Evolutionary conservation across 1,140 invertebrate species (phyloP), one percentile per base, ranked within the genome.

Genomic region (Gryon sp.): DNA sequence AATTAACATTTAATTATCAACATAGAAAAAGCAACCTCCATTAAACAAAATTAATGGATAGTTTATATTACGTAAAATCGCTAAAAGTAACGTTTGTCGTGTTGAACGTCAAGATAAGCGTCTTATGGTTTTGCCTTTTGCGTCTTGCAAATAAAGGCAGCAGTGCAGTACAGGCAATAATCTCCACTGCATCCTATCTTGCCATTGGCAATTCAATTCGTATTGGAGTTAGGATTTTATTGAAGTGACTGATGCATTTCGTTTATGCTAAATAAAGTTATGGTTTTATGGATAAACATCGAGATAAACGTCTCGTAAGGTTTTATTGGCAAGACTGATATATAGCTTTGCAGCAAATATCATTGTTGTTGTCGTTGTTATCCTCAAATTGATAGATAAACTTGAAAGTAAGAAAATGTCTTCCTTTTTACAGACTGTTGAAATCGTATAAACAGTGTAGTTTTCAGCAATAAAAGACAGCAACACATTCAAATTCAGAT

Each of bases 191-290:
- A 62, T 62, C 22, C 14, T 48, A 48, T 62, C 32, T 20, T 30
- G 32, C 41, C 57, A 48, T 38, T 48, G 57, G 57, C 57, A 62
- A 62, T 62, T 46, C 57, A 38, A 48, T 62, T 62, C 28, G 43
- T 28, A 59, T 59, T 22, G 26, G 16, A 11, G 24, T 34, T 12
- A 32, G 26, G 24, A 40, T 50, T 63, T 63, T 63, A 63, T 63
- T 38, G 8, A 43, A 50, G 59, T 50, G 32, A 50, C 20, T 38
- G 59, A 50, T 50, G 26, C 26, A 50, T 50, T 50, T 15, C 1
- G 45, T 50, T 28, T 40, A 36, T 19, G 32, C 34, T 50, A 63
- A 55, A 63, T 40, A 38, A 50, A 40, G 34, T 50, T 41, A 50
- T 41, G 45, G 30, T 30, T 22, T 48, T 30, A 41, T 15, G 45